Evolutionary conservation across 2,888 invertebrate genomes (phyloP), one percentile per base, ranked within the genome.

Genomic region (Pollenia angustigena): DNA sequence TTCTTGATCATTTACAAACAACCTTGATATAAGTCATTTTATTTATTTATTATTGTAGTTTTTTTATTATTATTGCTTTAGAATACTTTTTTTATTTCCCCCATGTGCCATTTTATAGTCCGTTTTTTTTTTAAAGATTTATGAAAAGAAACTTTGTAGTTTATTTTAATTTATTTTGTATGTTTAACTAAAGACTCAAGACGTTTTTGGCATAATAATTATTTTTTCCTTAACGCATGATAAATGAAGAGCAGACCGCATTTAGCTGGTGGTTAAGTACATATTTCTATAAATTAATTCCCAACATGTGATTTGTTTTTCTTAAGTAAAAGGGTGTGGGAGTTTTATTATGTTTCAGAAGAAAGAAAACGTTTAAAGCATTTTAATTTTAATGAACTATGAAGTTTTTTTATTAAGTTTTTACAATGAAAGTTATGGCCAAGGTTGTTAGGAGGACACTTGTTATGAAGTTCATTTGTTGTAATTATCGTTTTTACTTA

Each of bases 381-480:
- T 80, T 80, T 80, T 71, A 71, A 44, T 54, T 7, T 74, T 14
- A 4, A n/a, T 56, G 23, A 78, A 58, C 48, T 58, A 48, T 50
- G 40, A 74, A 79, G 18, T 42, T 23, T 11, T 60, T 32, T 32
- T 32, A 2, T 32, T 32, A 4, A 32, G 32, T 32, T 32, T 32
- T 44, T 72, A 52, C 76, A 85, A 85, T 80, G 80, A 80, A 86
- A 86, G 82, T 80, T 83, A 80, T 80, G 82, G 86, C 86, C 86
- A 86, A 86, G 86, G 86, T 74, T 86, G 75, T 75, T 83, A 11
- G 3, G 12, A 66, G 66, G 64, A 56, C 64, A 32, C 3, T 23
- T 62, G 7, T 48, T 32, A 64, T 64, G 42, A 54, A 66, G 56
- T 66, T 74, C 16, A 66, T 72, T 81, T 81, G n/a, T 18, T 32